Base-by-base conservation (phyloP, 2,797 vertebrate species). In the Pangasius larnaudii region DNA sequence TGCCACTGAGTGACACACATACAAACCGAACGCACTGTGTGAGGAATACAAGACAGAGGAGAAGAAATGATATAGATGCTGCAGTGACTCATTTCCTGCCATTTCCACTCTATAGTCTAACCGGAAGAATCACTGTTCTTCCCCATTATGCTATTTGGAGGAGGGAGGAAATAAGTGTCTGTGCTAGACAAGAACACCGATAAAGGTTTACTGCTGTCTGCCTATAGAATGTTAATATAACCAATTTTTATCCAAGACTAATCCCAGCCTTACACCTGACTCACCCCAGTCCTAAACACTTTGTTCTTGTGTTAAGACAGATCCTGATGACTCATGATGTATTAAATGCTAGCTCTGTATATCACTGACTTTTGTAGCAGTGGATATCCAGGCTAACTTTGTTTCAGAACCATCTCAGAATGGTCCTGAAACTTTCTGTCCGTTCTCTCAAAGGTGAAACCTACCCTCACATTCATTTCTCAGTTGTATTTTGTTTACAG, bases 1-100 rank as follows among this genome's bases (percentile, higher is more conserved):
- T 94, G 92, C 92, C 93, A 91, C 93, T 93, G 94, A 94, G 61
- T 84, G 80, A 69, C 85, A 84, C 88, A 87, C 88, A 85, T 72
- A 87, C 49, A 77, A 77, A 71, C 80, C 56, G 30, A 74, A 87
- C 24, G 33, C 65, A 77, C 75, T 24, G 75, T n/a, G 67, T 14
- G 30, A 82, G 58, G 79, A 80, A 63, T 39, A 69, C 67, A 36
- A 86, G 81, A 86, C 30, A 51, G 53, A 88, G 49, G n/a, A 78
- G 59, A 69, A 74, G 51, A 42, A 56, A 59, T 79, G 58, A 71
- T 53, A 78, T 46, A 18, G 69, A 84, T 39, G 33, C 69, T 89
- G 84, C 80, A 61, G 27, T 42, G 69, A 61, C 39, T 82, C 69
- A 51, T 30, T 71, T 46, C 36, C 56, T 58, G n/a, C 24, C 33